These are phyloP conservation scores for Porites divaricata DNA, from an alignment of 92 coral and sea anemone genomes.

Conservation along the genomic window DNA sequence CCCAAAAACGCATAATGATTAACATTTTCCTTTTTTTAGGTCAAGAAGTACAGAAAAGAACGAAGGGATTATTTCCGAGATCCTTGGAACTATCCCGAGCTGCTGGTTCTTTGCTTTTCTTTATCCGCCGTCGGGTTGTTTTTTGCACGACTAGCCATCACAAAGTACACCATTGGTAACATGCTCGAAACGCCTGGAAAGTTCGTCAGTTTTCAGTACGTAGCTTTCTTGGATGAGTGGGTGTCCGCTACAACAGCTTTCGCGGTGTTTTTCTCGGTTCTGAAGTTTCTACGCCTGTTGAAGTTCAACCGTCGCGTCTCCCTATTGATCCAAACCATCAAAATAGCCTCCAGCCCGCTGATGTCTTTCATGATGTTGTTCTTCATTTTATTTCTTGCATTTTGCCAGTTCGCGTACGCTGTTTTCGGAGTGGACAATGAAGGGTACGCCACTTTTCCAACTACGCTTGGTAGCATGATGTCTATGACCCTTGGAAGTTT, in stretches of 20 bases:
- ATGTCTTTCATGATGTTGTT: constrained; percentile 80
- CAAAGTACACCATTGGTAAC: constrained; percentile 58
- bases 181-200: constrained; percentile 64
- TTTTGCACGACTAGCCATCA: constrained; percentile 67
- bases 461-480: constrained; percentile 76
- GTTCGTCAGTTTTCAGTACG: constrained; percentile 92
- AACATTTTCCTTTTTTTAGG: constrained; percentile 37
- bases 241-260: constrained; percentile 83
- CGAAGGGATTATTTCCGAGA: constrained; percentile 75
- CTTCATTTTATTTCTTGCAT: constrained; percentile 83
- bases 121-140: constrained; percentile 64
- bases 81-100: constrained; percentile 88
- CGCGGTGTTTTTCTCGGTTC: constrained; percentile 92
- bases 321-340: constrained; percentile 73
- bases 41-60: constrained; percentile 78
- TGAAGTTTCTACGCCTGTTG: constrained; percentile 88
- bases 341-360: constrained; percentile 75
- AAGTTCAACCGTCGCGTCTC: constrained; percentile 96
- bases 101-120: constrained; percentile 80
- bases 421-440: constrained; percentile 66
- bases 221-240: constrained; percentile 94
- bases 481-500: constrained; percentile 89
- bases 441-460: constrained; percentile 78
- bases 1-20: too few species aligned
- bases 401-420: constrained; percentile 79